A percentile compares a stretch with the other conserved stretches of the same genome.
phyloP scores from a whole-genome alignment of 2,888 invertebrate genomes.

The Drosophila aldrichi region DNA sequence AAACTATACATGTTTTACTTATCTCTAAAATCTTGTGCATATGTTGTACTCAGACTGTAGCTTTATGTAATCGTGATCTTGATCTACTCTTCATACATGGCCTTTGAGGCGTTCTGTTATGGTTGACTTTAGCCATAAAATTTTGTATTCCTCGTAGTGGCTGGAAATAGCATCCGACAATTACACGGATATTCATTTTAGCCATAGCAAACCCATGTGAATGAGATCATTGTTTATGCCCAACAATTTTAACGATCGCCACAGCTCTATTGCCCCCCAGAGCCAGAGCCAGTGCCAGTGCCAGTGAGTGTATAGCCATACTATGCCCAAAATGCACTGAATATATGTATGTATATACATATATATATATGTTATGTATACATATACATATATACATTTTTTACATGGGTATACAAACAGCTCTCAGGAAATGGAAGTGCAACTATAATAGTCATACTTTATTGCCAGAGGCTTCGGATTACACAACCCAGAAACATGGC shows the following conservation, averaged over 20 bases:
- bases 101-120: constrained; percentile 48
- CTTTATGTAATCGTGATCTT: constrained; percentile 57
- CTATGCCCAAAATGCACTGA: constrained; percentile 32
- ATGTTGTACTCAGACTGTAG: neutral
- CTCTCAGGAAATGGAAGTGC: constrained; percentile 11
- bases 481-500: constrained; percentile 49
- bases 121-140: constrained; percentile 50
- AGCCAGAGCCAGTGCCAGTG: neutral
- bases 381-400: neutral
- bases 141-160: constrained; percentile 6
- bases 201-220: constrained; percentile 36
- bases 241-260: constrained; percentile 59
- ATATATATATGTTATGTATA: constrained; percentile 16
- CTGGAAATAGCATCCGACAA: constrained; percentile 51
- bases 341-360: constrained; percentile 19
- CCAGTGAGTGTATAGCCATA: constrained; percentile 27
- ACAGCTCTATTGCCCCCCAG: constrained; percentile 11
- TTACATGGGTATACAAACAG: constrained; percentile 7
- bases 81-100: constrained; percentile 69
- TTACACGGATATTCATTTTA: constrained; percentile 45
- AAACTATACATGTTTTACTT: too few species aligned
- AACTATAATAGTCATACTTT: constrained; percentile 42
- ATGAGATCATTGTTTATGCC: constrained; percentile 61
- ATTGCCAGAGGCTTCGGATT: constrained; percentile 68
- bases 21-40: neutral